Base-by-base conservation (phyloP, 2,888 invertebrate genomes). In the Heteromyza rotundicornis region DNA sequence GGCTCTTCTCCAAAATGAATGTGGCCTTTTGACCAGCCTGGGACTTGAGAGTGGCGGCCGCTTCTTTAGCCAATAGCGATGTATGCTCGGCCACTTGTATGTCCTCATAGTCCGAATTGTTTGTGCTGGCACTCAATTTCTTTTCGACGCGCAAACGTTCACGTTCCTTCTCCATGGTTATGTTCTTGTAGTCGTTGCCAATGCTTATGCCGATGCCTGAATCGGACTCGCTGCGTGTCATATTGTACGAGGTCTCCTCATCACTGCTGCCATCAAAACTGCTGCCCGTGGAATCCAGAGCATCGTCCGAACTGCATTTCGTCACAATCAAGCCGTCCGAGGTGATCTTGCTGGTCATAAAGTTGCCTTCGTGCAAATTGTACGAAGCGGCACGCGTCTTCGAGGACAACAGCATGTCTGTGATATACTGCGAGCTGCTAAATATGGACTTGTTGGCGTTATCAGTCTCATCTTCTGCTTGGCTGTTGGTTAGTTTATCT, bases 1-100 rank as follows among this genome's bases (percentile, higher is more conserved):
- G 86, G 77, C 90, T 92, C 66, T 87, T 85, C 55, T 88, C 88
- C 23, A 75, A 86, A 32, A 57, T 62, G 53, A 68, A 73, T 2
- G 44, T 27, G 17, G 35, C 36, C 7, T 49, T 23, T 8, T 24
- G 2, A 2, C 20, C 19, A n/a, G n/a, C 1, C 10, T 24, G 35
- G 2, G 58, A 57, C 24, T 49, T 60, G 32, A 49, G 24, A 7
- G 57, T 47, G 20, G 59, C 19, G 5, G 55, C 54, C 0, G 58
- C 7, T 7, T 52, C 20, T 24, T 52, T 52, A 3, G 57, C 51
- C 20, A 61, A 14, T 14, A 52, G 19, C 0, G 64, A 54, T 27
- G 59, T 57, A 52, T 79, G 77, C 63, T 82, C 78, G 0, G 74
- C 73, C 1, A 84, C 77, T 27, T 84, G 82, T 36, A 83, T 83